Base-by-base conservation (phyloP, 2,888 invertebrate species). In the Coremacera marginata region DNA sequence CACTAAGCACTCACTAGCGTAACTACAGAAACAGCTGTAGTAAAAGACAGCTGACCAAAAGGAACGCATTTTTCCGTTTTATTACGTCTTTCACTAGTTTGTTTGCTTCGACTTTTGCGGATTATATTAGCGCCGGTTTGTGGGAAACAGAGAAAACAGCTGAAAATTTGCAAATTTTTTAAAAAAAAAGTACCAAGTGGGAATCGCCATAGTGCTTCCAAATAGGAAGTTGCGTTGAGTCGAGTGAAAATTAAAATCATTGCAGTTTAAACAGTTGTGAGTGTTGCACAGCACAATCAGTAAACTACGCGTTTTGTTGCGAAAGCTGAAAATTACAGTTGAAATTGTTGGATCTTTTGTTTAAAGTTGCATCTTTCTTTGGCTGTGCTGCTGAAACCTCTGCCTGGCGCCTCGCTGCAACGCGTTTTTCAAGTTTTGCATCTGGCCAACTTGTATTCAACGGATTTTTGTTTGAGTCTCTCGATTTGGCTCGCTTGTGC, bases 141-240 rank as follows among this genome's bases (percentile, higher is more conserved):
- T n/a, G 63, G 19, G 34, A 73, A 73, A 73, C 63, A 73, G 73
- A 73, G 63, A 73, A 19, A 51, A 62, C 73, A 63, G 44, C 73
- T 73, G 63, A 34, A 22, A 65, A 11, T 63, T 51, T 34, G 62
- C 63, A 62, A 57, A 57, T 31, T n/a, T 44, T 16, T 16, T 14
- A n/a, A 63, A 16, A 27, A 44, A 44, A 62, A 73, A 27, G 7
- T 8, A 55, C 52, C n/a, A 70, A 68, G 55, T 11, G 34, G 14
- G 22, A n/a, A 16, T 37, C 25, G 63, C 49, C 62, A 72, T 51
- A 27, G 67, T 67, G 44, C 11, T 11, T 67, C 34, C 67, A 19
- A 67, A 44, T 49, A 62, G 44, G 31, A 72, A 55, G 19, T 55
- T 52, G 27, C 60, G 22, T 44, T 11, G 62, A 37, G 27, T 57